Conservation (phyloP, 2,797 vertebrate genomes). For the Gymnopithys bicolor region DNA sequence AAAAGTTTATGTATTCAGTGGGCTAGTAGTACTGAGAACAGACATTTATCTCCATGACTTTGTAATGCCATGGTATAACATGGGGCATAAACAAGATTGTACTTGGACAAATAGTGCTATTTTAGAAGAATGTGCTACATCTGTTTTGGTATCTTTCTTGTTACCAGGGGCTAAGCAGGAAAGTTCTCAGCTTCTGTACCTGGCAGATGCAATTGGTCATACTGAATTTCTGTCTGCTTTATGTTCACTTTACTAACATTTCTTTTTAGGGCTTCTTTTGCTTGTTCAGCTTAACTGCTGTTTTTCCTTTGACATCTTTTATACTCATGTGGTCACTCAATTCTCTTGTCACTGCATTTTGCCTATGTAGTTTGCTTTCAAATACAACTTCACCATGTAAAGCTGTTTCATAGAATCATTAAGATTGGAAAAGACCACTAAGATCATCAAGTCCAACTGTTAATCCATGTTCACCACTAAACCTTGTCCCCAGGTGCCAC, state of each 20-base stretch:
- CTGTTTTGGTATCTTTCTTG: background rate
- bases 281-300: background rate
- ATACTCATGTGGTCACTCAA: background rate
- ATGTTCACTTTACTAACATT: background rate
- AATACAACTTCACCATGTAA: background rate
- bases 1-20: constrained; percentile 19
- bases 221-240: background rate
- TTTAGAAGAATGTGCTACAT: background rate
- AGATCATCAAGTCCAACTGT: background rate
- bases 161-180: background rate
- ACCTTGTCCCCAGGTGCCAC: background rate
- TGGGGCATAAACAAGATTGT: background rate
- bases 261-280: background rate
- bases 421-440: background rate
- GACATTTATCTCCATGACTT: background rate
- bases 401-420: background rate
- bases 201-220: background rate
- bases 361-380: background rate
- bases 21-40: background rate
- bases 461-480: background rate
- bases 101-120: background rate
- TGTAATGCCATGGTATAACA: background rate
- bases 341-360: background rate
- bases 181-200: background rate
- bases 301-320: background rate